Evolutionary conservation across 1,140 invertebrate species (phyloP).

Genomic region (Saccostrea echinata): DNA sequence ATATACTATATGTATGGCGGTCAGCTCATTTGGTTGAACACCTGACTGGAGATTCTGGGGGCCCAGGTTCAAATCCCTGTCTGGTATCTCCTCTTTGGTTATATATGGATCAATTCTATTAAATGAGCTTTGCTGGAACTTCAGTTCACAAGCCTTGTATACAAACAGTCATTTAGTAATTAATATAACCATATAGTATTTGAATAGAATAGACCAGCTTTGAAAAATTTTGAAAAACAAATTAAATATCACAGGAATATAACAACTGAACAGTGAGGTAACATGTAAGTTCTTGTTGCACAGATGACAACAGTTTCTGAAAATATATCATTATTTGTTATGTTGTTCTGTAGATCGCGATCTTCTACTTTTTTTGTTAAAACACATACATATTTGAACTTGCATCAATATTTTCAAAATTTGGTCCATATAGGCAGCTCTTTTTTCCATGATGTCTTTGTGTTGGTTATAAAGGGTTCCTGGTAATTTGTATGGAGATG

Average conservation of each 20-base stretch:
- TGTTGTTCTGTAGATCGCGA: neutral
- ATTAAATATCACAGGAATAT: neutral
- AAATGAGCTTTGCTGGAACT: no score
- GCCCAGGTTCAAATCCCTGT: no score
- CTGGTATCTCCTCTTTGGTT: no score
- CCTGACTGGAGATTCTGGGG: no score
- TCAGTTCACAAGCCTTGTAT: no score
- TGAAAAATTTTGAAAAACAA: neutral
- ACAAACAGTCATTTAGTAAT: no score
- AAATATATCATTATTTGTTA: neutral
- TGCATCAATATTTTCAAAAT: constrained; percentile 32
- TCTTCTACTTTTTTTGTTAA: neutral
- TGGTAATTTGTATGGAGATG: neutral
- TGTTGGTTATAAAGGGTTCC: neutral
- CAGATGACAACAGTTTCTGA: neutral
- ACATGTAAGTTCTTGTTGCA: neutral
- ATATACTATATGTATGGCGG: no score
- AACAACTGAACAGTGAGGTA: neutral
- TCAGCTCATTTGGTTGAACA: no score
- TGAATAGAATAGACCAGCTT: neutral
- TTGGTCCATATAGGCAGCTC: constrained; percentile 20
- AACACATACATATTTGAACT: neutral
- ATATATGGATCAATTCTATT: no score
- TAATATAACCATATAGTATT: neutral
- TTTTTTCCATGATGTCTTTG: neutral